phyloP scores from a whole-genome alignment of 2,888 invertebrate genomes.

The Acleris holmiana region DNA sequence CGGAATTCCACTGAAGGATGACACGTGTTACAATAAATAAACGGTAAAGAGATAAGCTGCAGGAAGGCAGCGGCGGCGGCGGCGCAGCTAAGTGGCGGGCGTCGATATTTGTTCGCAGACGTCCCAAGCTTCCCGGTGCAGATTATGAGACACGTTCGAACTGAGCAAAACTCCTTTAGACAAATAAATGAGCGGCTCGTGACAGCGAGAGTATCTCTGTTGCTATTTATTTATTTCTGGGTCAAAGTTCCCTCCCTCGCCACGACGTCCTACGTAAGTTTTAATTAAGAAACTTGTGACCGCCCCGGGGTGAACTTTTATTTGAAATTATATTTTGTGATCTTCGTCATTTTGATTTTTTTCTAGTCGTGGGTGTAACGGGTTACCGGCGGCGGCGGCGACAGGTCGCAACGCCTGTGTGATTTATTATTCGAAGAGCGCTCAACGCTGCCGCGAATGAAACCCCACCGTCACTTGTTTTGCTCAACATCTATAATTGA shows the following conservation, averaged over 20 bases:
- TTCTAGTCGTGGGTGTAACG: slow-evolving; percentile 67
- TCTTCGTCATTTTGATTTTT: slow-evolving; percentile 74
- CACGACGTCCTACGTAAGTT: slow-evolving; percentile 81
- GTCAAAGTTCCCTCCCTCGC: slow-evolving; percentile 77
- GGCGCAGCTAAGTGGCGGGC: slow-evolving; percentile 41
- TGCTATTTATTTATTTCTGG: slow-evolving; percentile 83
- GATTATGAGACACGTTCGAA: slow-evolving; percentile 74
- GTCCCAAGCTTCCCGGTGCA: slow-evolving; percentile 42
- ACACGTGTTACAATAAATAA: slow-evolving; percentile 53
- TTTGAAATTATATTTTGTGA: slow-evolving; percentile 83
- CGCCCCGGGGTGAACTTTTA: slow-evolving; percentile 79
- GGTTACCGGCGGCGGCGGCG: slow-evolving; percentile 59
- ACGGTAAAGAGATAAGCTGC: slow-evolving; percentile 55
- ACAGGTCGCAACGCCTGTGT: slow-evolving; percentile 72
- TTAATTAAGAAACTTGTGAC: slow-evolving; percentile 85
- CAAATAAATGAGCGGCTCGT: slow-evolving; percentile 82
- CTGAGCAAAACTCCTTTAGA: slow-evolving; percentile 74
- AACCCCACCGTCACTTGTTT: slow-evolving; percentile 33
- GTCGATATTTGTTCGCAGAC: slow-evolving; percentile 42
- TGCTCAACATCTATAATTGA: slow-evolving; percentile 23
- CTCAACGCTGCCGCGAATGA: slow-evolving; percentile 57
- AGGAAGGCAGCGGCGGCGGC: slow-evolving; percentile 45
- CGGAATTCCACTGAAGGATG: slow-evolving; percentile 32
- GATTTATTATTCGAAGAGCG: slow-evolving; percentile 71
- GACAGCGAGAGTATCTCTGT: slow-evolving; percentile 65